Conservation (phyloP, 2,113 vertebrate species). For the human (Homo sapiens) region DNA sequence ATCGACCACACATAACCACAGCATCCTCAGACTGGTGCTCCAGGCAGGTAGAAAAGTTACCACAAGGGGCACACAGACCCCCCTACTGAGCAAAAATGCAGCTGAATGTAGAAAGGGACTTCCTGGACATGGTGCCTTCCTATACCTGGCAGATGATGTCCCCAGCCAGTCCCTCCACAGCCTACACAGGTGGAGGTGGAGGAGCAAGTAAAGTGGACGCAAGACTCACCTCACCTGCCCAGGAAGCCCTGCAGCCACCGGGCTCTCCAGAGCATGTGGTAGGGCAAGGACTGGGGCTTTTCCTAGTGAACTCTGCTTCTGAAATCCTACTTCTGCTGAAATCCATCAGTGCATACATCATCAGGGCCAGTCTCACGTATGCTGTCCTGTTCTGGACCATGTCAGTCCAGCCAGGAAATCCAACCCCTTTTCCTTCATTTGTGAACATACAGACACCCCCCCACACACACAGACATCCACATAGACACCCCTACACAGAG, state of each 20-base stretch:
- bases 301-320: not conserved
- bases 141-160: not conserved
- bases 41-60: not conserved
- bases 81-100: not conserved
- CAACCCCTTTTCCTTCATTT: not conserved
- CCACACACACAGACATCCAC: not conserved
- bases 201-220: too few species aligned
- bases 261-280: not conserved
- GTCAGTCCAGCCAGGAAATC: not conserved
- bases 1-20: not conserved
- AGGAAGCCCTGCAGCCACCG: not conserved
- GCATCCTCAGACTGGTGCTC: not conserved
- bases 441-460: not conserved
- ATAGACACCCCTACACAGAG: not conserved
- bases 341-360: accelerated
- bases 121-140: not conserved
- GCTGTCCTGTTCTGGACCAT: not conserved
- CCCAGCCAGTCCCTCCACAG: not conserved
- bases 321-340: not conserved
- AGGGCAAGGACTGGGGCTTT: not conserved
- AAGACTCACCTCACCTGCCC: not conserved
- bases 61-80: not conserved
- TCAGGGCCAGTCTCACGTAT: not conserved
- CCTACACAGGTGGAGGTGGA: not conserved
- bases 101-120: not conserved